Percentiles rank a stretch among this genome's conserved stretches.
phyloP scores from a whole-genome alignment of 2,797 vertebrate genomes.

The Coilia nasus region DNA sequence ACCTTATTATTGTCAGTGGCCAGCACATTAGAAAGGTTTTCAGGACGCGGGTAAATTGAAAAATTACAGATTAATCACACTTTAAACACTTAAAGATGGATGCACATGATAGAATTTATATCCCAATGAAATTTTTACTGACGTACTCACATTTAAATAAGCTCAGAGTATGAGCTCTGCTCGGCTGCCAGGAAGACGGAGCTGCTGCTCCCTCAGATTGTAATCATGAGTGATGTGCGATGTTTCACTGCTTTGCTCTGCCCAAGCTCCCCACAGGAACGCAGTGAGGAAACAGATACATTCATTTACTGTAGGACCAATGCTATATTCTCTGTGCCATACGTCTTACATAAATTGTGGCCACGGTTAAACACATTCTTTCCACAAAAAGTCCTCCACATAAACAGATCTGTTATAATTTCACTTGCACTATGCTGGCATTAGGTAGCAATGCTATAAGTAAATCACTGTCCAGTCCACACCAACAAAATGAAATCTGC shows the following conservation, averaged over 20 bases:
- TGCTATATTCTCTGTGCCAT: not conserved
- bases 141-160: slow-evolving; percentile 2
- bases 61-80: slow-evolving; percentile 3
- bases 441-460: no score
- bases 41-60: not conserved
- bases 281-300: not conserved
- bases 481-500: not conserved
- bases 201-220: not conserved
- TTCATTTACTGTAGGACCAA: not conserved
- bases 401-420: not conserved
- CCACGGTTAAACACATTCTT: not conserved
- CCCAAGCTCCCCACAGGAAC: not conserved
- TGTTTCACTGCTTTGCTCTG: not conserved
- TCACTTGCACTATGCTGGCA: no score
- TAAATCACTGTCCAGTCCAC: no score
- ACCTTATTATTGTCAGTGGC: not conserved
- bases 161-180: not conserved
- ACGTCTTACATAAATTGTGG: not conserved
- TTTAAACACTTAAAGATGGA: slow-evolving; percentile 15
- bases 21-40: not conserved
- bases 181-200: not conserved
- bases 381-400: not conserved
- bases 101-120: not conserved
- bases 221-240: not conserved
- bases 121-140: slow-evolving; percentile 9